These are phyloP conservation scores for Apostichopus parvimensis DNA, from an alignment of 35 echinoderm and acorn worm species.

Conservation along the genomic window DNA sequence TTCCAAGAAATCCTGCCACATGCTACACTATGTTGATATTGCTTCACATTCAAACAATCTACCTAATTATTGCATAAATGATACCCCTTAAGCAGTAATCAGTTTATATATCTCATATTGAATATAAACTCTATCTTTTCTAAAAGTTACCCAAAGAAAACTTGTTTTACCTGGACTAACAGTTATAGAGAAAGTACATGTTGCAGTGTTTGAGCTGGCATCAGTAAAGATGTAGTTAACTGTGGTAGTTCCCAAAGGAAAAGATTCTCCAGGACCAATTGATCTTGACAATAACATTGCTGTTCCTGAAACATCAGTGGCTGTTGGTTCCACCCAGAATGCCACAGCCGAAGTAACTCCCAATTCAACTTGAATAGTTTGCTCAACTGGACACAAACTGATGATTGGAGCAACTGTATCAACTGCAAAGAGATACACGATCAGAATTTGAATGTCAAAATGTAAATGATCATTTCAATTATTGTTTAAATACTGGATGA, in stretches of 20 bases:
- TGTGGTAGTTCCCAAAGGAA: not conserved
- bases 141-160: not conserved
- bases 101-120: too few species aligned
- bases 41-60: not conserved
- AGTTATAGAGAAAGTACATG: conserved; percentile 26
- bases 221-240: conserved; percentile 27
- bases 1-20: too few species aligned
- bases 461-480: not conserved
- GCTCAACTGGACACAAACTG: conserved; percentile 2
- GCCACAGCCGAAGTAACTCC: not conserved
- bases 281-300: not conserved
- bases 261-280: not conserved
- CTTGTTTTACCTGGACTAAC: conserved; percentile 17
- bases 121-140: too few species aligned
- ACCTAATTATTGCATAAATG: not conserved
- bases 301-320: conserved; percentile 30
- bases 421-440: not conserved
- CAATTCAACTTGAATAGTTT: conserved; percentile 1
- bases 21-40: too few species aligned
- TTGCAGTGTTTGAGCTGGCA: not conserved
- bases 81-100: too few species aligned
- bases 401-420: not conserved
- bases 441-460: not conserved
- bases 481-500: too few species aligned
- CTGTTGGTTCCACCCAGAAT: conserved; percentile 30